A percentile compares a stretch with the other conserved stretches of the same genome.
Conservation (phyloP, 2,113 vertebrate genomes). For the Varanus salvator region DNA sequence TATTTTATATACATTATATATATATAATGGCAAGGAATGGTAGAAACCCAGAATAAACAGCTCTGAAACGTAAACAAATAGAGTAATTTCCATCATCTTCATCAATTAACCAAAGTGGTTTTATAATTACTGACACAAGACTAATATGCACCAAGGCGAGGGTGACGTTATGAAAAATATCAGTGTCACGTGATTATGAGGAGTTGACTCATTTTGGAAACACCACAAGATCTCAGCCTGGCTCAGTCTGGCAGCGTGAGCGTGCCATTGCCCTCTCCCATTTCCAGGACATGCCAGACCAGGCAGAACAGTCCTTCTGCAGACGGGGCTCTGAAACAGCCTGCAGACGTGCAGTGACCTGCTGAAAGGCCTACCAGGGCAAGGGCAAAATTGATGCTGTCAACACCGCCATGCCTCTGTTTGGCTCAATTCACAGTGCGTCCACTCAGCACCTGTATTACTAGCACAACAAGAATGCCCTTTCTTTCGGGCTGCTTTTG, state of each 20-base stretch:
- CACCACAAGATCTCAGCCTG: conserved; percentile 45
- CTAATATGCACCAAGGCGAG: conserved; percentile 28
- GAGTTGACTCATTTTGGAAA: conserved; percentile 63
- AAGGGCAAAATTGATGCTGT: not conserved
- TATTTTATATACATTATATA: not conserved
- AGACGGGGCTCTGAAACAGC: not conserved
- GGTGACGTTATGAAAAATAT: conserved; percentile 22
- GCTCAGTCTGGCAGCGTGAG: conserved; percentile 24
- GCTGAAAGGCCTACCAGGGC: not conserved
- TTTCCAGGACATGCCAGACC: not conserved
- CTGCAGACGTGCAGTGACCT: not conserved
- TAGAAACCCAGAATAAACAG: conserved; percentile 42
- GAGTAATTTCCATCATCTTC: conserved; percentile 66
- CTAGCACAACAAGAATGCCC: not conserved
- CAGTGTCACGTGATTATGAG: conserved; percentile 14
- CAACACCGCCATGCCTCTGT: not conserved
- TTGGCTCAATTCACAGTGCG: not conserved
- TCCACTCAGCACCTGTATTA: not conserved
- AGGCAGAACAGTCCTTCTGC: not conserved
- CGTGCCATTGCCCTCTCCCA: not conserved
- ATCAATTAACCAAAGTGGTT: conserved; percentile 30
- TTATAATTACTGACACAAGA: conserved; percentile 54
- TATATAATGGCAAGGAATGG: conserved; percentile 48
- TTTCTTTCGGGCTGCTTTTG: not conserved
- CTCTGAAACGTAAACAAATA: conserved; percentile 68